Conservation (phyloP, 2,113 vertebrate genomes). For the Oryzias javanicus region DNA sequence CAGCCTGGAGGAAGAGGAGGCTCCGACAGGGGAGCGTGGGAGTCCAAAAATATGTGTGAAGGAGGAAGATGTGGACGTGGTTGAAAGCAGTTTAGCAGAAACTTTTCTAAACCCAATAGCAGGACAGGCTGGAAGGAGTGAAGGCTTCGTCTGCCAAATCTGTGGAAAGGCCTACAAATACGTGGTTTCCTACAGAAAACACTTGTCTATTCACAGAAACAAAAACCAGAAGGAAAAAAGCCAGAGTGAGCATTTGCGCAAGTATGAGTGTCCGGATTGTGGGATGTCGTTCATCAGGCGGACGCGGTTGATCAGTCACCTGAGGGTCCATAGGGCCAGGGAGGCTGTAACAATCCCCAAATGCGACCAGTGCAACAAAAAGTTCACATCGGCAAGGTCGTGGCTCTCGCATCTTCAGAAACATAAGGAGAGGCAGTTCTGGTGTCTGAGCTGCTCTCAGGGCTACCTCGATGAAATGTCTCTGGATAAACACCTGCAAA, state of each 20-base stretch:
- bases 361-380: slow-evolving; percentile 63
- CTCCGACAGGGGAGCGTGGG: neutral
- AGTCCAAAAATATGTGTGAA: neutral
- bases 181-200: slow-evolving; percentile 61
- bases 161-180: slow-evolving; percentile 71
- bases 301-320: slow-evolving; percentile 39
- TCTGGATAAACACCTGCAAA: slow-evolving; percentile 53
- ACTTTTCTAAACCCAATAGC: neutral
- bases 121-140: neutral
- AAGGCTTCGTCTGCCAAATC: slow-evolving; percentile 35
- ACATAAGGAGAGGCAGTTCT: slow-evolving; percentile 54
- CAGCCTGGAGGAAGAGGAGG: slow-evolving; percentile 27
- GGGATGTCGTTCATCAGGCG: slow-evolving; percentile 45
- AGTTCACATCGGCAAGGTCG: slow-evolving; percentile 22
- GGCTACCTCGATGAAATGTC: slow-evolving; percentile 49
- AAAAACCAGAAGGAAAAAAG: accelerated
- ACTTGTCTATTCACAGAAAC: slow-evolving; percentile 42
- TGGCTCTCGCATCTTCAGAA: slow-evolving; percentile 51
- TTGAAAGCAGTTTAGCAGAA: neutral
- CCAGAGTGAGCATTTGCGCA: neutral
- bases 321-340: slow-evolving; percentile 40
- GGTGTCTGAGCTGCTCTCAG: slow-evolving; percentile 59
- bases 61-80: neutral
- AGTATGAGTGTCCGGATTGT: slow-evolving; percentile 57
- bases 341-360: neutral